Evolutionary conservation across 2,888 invertebrate species (phyloP).

Genomic region (Electrophaes corylata): DNA sequence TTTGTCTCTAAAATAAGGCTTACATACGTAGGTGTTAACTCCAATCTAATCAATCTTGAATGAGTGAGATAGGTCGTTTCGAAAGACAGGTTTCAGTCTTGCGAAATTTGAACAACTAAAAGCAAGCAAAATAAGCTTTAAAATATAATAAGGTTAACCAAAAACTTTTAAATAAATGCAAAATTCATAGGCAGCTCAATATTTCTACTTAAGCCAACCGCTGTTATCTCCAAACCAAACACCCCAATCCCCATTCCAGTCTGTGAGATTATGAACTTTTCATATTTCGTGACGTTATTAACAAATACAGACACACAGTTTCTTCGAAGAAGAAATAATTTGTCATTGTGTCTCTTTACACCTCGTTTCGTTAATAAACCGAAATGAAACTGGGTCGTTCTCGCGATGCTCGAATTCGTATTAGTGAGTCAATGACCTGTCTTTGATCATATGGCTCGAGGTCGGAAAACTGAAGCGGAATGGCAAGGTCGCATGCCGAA

Average conservation of each 20-base stretch:
- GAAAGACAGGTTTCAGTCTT: slow-evolving; percentile 8
- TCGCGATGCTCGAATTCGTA: slow-evolving; percentile 60
- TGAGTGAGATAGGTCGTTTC: slow-evolving; percentile 17
- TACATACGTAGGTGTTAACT: slow-evolving; percentile 11
- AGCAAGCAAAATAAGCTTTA: slow-evolving; percentile 3
- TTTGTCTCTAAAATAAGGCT: slow-evolving; percentile 14
- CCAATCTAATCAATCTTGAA: slow-evolving; percentile 21
- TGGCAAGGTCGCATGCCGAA: slow-evolving; percentile 62
- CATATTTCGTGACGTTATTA: slow-evolving; percentile 23
- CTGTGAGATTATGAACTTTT: slow-evolving; percentile 22
- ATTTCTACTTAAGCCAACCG: slow-evolving; percentile 13
- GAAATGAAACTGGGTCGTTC: slow-evolving; percentile 64
- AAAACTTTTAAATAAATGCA: slow-evolving; percentile 21
- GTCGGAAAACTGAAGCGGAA: slow-evolving; percentile 66
- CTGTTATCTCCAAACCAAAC: slow-evolving; percentile 21
- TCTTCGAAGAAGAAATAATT: slow-evolving; percentile 30
- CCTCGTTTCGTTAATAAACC: slow-evolving; percentile 31
- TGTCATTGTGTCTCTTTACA: slow-evolving; percentile 28
- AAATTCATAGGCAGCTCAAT: slow-evolving; percentile 21
- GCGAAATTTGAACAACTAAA: slow-evolving; percentile 6
- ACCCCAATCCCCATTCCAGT: slow-evolving; percentile 1
- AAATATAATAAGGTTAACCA: slow-evolving; percentile 10
- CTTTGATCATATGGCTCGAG: slow-evolving; percentile 70
- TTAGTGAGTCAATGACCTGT: slow-evolving; percentile 71
- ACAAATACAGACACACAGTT: slow-evolving; percentile 14